Percentiles rank a stretch among this genome's conserved stretches.
Evolutionary conservation across 2,888 invertebrate genomes (phyloP).

Genomic region (Acanthosepion pharaonis): DNA sequence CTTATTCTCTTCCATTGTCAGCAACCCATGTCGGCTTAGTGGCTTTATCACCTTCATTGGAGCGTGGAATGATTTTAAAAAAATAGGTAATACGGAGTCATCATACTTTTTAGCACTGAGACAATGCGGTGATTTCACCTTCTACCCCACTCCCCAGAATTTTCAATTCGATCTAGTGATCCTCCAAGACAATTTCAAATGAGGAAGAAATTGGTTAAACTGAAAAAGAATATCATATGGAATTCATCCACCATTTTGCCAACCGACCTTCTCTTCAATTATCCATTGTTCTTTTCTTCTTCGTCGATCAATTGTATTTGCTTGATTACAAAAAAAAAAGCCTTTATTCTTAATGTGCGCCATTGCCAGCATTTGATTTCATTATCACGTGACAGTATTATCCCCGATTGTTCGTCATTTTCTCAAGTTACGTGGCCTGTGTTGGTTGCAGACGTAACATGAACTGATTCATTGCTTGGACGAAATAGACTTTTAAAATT

Average conservation of each 20-base stretch:
- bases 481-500: too few relatives aligned
- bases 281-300: background rate
- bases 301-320: background rate
- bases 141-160: background rate
- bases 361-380: background rate
- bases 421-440: background rate
- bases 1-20: too few relatives aligned
- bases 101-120: too few relatives aligned
- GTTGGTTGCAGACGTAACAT: too few relatives aligned
- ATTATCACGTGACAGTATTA: background rate
- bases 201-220: background rate
- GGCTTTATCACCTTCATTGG: too few relatives aligned
- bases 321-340: background rate
- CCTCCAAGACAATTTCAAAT: background rate
- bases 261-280: background rate
- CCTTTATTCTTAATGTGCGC: too few relatives aligned
- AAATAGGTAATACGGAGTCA: too few relatives aligned
- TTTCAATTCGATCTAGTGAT: background rate
- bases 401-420: background rate
- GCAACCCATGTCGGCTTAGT: too few relatives aligned
- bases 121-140: background rate
- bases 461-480: too few relatives aligned
- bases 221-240: background rate
- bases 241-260: background rate
- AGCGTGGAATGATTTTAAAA: too few relatives aligned